Conservation (phyloP, 1,140 invertebrate species). For the Pararge aegeria region DNA sequence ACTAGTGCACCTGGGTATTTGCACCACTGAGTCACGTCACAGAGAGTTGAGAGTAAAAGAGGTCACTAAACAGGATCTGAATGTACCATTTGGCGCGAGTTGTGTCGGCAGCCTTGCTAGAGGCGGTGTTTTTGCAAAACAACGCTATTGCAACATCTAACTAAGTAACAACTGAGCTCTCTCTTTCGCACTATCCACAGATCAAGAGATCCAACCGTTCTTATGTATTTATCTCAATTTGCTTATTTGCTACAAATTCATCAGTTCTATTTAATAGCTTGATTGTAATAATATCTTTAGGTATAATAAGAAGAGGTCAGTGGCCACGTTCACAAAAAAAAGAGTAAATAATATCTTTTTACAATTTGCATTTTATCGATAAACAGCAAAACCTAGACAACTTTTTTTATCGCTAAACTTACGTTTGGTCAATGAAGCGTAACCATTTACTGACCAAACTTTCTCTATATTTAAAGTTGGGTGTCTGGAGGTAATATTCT, state of each 20-base stretch:
- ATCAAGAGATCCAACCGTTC: not conserved
- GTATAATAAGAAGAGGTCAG: too few species aligned
- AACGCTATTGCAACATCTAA: conserved; percentile 56
- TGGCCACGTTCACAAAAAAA: too few species aligned
- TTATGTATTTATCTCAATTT: not conserved
- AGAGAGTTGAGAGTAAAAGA: not conserved
- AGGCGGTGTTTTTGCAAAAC: conserved; percentile 64
- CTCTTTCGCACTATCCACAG: conserved; percentile 26
- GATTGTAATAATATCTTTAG: too few species aligned
- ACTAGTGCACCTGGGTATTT: not conserved
- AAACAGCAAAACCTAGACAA: too few species aligned
- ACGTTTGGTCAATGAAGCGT: too few species aligned
- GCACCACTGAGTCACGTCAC: not conserved
- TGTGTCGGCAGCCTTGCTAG: conserved; percentile 56
- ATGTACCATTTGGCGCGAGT: conserved; percentile 23
- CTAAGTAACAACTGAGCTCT: conserved; percentile 14
- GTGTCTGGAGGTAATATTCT: too few species aligned
- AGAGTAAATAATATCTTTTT: too few species aligned
- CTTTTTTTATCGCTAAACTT: too few species aligned
- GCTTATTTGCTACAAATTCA: not conserved
- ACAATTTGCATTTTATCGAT: too few species aligned
- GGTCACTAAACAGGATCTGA: conserved; percentile 36
- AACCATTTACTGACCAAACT: too few species aligned
- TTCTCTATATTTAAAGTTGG: too few species aligned
- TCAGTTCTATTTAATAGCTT: too few species aligned